Percentiles rank a stretch among this genome's conserved stretches.
Conservation (phyloP, 2,113 vertebrate species). For the Grantiella picta region DNA sequence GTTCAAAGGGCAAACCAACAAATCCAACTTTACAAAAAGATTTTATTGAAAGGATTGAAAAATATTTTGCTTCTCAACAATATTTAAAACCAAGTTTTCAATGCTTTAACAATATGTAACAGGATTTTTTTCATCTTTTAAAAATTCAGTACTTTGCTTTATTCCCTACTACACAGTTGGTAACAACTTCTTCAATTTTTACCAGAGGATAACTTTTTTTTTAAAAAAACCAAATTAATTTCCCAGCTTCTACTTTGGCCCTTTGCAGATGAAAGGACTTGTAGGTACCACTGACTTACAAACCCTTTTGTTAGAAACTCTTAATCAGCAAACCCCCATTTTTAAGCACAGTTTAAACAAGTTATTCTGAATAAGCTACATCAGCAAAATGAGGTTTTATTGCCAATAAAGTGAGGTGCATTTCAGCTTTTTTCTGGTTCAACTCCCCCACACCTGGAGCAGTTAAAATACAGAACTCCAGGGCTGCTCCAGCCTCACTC, state of each 20-base stretch:
- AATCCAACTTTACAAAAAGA: constrained; percentile 59
- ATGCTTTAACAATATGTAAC: constrained; percentile 71
- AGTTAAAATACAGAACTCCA: background rate
- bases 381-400: background rate
- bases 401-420: background rate
- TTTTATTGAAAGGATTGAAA: constrained; percentile 87
- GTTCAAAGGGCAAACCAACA: background rate
- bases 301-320: background rate
- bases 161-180: background rate
- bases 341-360: background rate
- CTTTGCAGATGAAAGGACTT: background rate
- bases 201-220: background rate
- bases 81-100: constrained; percentile 71
- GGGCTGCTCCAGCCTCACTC: background rate
- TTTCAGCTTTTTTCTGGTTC: background rate
- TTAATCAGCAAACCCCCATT: background rate
- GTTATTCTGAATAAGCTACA: background rate
- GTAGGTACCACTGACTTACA: background rate
- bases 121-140: constrained; percentile 45
- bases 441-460: background rate
- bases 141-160: constrained; percentile 21
- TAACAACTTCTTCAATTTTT: background rate
- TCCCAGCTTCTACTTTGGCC: background rate
- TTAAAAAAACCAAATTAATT: background rate
- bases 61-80: constrained; percentile 69